Evolutionary conservation across 2,113 vertebrate species (phyloP).

Genomic region (Epinephelus cyanopodus): DNA sequence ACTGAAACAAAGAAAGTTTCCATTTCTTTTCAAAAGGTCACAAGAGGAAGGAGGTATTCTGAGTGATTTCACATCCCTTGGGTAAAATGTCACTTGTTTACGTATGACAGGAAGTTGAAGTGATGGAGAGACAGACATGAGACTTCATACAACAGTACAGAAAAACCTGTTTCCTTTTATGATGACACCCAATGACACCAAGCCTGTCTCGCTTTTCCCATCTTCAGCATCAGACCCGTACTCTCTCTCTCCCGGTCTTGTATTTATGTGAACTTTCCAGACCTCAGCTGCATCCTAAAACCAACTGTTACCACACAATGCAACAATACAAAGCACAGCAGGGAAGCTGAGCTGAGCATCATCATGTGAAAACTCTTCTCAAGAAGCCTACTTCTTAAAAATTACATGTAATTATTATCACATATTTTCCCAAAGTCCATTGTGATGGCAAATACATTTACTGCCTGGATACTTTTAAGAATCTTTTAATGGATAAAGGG

Average conservation of each 20-base stretch:
- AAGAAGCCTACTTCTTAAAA: not conserved
- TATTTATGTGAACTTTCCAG: not conserved
- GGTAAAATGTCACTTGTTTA: not conserved
- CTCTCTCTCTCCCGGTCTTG: not conserved
- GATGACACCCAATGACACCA: not conserved
- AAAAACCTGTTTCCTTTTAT: not conserved
- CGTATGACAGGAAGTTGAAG: not conserved
- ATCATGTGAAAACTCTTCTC: not conserved
- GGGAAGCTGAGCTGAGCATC: not conserved
- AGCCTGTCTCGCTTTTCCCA: not conserved
- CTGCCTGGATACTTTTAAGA: no score
- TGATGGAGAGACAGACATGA: not conserved
- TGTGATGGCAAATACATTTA: not conserved
- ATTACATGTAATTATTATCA: not conserved
- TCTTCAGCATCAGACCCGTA: not conserved
- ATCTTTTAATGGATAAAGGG: no score
- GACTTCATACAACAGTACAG: not conserved
- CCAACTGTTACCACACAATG: not conserved
- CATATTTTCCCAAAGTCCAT: not conserved
- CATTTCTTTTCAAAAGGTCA: slow-evolving; percentile 1
- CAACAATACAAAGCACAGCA: not conserved
- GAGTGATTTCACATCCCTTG: slow-evolving; percentile 5
- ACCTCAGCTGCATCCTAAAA: not conserved
- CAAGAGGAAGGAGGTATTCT: not conserved
- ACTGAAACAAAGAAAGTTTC: slow-evolving; percentile 4